A percentile compares a stretch with the other conserved stretches of the same genome.
phyloP scores from a whole-genome alignment of 2,113 vertebrate genomes.

The Phocoena sinus region DNA sequence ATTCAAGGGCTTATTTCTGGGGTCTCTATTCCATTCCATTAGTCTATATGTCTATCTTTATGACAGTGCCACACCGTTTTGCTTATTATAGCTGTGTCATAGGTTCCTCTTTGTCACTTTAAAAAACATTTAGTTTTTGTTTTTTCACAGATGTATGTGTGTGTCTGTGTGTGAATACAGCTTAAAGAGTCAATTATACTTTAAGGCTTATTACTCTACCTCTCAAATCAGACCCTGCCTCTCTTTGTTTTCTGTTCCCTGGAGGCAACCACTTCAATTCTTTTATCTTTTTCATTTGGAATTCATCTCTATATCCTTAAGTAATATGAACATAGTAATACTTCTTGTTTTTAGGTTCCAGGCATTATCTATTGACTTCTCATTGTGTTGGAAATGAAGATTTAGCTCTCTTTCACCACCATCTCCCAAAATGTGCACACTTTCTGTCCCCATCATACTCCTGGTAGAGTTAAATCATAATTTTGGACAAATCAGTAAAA shows the following conservation, averaged over 20 bases:
- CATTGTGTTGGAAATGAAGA: neutral
- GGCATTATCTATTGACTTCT: neutral
- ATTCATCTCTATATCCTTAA: neutral
- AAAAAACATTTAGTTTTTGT: neutral
- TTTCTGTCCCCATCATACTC: neutral
- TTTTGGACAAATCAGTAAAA: neutral
- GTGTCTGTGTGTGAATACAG: neutral
- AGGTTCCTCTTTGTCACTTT: neutral
- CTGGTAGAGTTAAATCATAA: neutral
- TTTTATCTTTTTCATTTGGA: neutral
- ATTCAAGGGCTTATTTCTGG: neutral
- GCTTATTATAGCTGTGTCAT: neutral
- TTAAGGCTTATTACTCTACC: neutral
- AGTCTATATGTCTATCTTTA: neutral
- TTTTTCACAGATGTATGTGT: neutral
- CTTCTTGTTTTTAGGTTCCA: neutral
- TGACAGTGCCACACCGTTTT: neutral
- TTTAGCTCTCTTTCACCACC: neutral
- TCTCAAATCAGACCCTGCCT: neutral
- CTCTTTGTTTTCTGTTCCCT: neutral
- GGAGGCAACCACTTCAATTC: neutral
- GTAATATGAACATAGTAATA: neutral
- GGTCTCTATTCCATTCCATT: neutral
- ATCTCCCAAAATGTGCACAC: neutral
- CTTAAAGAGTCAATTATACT: neutral